Evolutionary conservation across 53 echinoderm and acorn worm genomes (phyloP), one percentile per base, ranked within the genome.

Genomic region (Arbacia lixula): DNA sequence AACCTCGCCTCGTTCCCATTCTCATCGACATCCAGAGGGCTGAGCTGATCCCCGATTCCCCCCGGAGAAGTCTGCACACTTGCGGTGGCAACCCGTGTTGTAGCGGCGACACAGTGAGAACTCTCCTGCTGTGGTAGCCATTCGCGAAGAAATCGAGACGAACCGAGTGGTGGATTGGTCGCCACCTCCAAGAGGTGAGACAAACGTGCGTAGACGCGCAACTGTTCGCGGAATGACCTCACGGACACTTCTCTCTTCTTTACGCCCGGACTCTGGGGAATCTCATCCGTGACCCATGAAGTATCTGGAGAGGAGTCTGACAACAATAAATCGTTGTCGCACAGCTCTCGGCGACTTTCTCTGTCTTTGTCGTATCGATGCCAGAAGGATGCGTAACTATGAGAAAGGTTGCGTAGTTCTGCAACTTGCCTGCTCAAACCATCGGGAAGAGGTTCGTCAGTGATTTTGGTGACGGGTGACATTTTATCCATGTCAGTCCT

Each of bases 371-470:
- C 38, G 37, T 20, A 36, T n/a, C 8, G 66, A 66, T 6, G 66
- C 5, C 9, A 20, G 37, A n/a, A 37, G 20, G 66, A 38, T 4
- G 66, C 42, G 17, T 71, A 71, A 29, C 43, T 71, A 29, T 42
- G 43, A 1, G 71, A 43, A 12, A 71, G 71, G 12, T 71, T 22
- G 2, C 71, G 71, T 40, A 71, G 71, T 33, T 40, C 34, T 29
- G 14, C 1, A 14, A 71, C 16, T 12, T 71, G 71, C 6, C 50
- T 46, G 4, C 41, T 49, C 30, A 71, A 46, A 16, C 43, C 71
- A 16, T 71, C 71, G 12, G 71, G 71, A 71, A 71, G 71, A 29
- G 71, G 46, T 16, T 29, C 46, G 42, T 71, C 39, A 5, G 40
- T 29, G 3, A 71, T 43, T n/a, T 46, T 28, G 11, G 17, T 71